Percentiles rank a stretch among this genome's conserved stretches.
Conservation (phyloP, 2,797 vertebrate genomes). For the Apodemus agrarius region DNA sequence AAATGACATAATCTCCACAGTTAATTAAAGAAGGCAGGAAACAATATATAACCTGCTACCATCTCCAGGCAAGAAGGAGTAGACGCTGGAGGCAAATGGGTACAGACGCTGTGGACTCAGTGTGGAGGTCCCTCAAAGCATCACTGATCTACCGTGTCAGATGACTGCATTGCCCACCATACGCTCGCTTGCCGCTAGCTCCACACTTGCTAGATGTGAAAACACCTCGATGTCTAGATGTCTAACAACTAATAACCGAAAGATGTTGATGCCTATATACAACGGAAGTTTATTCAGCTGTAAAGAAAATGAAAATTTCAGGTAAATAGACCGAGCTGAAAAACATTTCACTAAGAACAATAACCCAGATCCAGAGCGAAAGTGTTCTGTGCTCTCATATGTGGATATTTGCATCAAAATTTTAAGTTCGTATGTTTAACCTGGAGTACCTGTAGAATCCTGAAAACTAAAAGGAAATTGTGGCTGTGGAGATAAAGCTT, state of each 20-base stretch:
- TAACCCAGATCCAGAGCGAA: not conserved
- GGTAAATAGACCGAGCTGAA: not conserved
- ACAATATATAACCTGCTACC: not conserved
- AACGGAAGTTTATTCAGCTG: not conserved
- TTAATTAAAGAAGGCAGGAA: not conserved
- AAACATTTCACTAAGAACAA: not conserved
- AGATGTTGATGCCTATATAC: not conserved
- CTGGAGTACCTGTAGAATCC: not conserved
- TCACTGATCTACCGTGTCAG: too few relatives aligned
- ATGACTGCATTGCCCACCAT: not conserved
- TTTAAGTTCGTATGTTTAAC: not conserved
- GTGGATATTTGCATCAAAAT: not conserved
- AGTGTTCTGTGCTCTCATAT: not conserved
- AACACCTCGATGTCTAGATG: not conserved
- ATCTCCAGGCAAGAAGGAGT: not conserved
- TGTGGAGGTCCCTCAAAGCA: not conserved
- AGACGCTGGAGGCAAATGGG: not conserved
- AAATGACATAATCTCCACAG: not conserved
- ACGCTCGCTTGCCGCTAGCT: not conserved
- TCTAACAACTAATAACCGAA: not conserved
- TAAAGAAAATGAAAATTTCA: not conserved
- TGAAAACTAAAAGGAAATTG: not conserved
- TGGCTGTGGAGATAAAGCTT: not conserved
- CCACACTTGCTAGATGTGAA: not conserved
- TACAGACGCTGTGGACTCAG: not conserved